These are phyloP conservation scores for Stenopsyche tienmushanensis DNA, from an alignment of 1,140 invertebrate genomes.

Conservation along the genomic window DNA sequence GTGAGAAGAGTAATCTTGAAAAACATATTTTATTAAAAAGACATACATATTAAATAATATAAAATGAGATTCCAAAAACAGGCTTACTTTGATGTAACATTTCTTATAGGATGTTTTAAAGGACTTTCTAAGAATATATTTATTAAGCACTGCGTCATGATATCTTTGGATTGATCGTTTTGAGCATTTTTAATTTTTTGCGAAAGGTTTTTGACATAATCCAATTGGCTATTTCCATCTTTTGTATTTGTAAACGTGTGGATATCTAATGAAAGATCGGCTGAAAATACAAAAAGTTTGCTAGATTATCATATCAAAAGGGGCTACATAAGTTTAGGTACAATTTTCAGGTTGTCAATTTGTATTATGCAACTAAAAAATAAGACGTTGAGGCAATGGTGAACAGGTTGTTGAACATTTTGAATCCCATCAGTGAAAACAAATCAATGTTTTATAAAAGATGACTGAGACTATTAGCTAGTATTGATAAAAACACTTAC, in stretches of 20 bases:
- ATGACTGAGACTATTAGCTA: too few relatives aligned
- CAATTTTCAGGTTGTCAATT: too few relatives aligned
- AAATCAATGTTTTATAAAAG: too few relatives aligned
- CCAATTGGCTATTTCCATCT: conserved; percentile 25
- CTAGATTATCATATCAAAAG: too few relatives aligned
- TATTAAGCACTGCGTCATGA: conserved; percentile 23
- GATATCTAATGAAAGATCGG: conserved; percentile 8
- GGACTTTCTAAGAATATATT: conserved; percentile 35
- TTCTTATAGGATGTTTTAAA: conserved; percentile 38
- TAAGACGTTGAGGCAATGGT: too few relatives aligned
- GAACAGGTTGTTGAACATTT: too few relatives aligned
- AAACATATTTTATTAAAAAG: background rate
- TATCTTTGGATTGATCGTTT: background rate
- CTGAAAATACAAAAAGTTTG: conserved; percentile 6
- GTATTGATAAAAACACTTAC: conserved; percentile 10
- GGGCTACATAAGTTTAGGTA: too few relatives aligned
- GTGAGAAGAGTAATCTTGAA: conserved; percentile 28
- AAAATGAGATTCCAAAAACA: background rate
- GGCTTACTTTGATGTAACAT: conserved; percentile 19
- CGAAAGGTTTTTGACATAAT: conserved; percentile 25
- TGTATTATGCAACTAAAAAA: too few relatives aligned
- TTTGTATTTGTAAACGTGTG: conserved; percentile 23
- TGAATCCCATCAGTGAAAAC: too few relatives aligned
- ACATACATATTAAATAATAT: background rate
- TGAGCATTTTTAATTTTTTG: background rate